Conservation (phyloP, 2,888 invertebrate genomes). For the Adela reaumurella region DNA sequence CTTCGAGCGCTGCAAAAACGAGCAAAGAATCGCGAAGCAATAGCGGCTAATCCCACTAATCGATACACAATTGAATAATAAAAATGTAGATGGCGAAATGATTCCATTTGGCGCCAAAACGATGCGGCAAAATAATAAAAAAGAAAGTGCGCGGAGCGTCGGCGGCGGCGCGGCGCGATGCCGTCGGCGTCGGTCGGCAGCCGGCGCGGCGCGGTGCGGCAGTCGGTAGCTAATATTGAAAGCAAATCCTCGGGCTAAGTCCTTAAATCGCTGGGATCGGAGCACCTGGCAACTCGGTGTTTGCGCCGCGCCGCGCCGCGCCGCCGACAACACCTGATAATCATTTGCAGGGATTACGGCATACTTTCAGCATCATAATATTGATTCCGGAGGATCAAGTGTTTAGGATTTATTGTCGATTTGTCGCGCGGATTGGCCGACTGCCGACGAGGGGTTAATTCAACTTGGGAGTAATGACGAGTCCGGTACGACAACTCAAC, state of each 20-base stretch:
- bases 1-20: slow-evolving; percentile 21
- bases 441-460: neutral
- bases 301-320: slow-evolving; percentile 22
- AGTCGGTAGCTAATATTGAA: slow-evolving; percentile 55
- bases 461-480: neutral
- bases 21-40: slow-evolving; percentile 53
- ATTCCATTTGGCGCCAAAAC: slow-evolving; percentile 56
- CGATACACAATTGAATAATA: slow-evolving; percentile 57
- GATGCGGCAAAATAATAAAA: slow-evolving; percentile 58
- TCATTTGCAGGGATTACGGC: slow-evolving; percentile 49
- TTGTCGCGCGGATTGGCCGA: neutral
- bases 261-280: slow-evolving; percentile 53
- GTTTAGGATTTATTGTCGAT: slow-evolving; percentile 9
- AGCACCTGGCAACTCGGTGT: slow-evolving; percentile 54
- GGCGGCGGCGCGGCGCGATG: slow-evolving; percentile 35
- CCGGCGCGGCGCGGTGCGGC: slow-evolving; percentile 32
- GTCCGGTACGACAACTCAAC: no score
- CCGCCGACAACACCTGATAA: slow-evolving; percentile 25
- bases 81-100: slow-evolving; percentile 57
- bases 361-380: slow-evolving; percentile 47
- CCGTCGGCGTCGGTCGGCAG: no score
- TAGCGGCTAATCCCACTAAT: slow-evolving; percentile 55
- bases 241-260: slow-evolving; percentile 55
- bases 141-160: slow-evolving; percentile 35
- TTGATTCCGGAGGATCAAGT: slow-evolving; percentile 38